Percentiles rank a stretch among this genome's conserved stretches.
These are phyloP conservation scores for Onthophagus sagittarius DNA, from an alignment of 2,888 invertebrate genomes.

Conservation along the genomic window DNA sequence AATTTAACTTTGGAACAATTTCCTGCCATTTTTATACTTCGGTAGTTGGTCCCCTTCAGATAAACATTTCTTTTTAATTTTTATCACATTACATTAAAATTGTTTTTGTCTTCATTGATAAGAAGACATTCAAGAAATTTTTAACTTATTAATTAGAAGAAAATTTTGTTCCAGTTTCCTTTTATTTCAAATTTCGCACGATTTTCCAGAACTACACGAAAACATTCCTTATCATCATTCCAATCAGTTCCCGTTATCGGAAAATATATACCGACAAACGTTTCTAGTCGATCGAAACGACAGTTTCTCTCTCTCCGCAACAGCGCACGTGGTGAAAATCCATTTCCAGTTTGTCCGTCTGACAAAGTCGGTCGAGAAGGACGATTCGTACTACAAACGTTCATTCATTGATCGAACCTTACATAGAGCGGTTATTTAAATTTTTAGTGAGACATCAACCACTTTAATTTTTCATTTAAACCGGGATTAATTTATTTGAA, in stretches of 20 bases:
- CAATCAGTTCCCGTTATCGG: neutral
- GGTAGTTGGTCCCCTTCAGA: no score
- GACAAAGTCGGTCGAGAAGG: neutral
- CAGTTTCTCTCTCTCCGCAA: no score
- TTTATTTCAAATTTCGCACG: neutral
- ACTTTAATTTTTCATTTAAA: no score
- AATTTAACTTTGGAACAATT: no score
- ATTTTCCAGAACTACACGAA: neutral
- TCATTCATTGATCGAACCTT: neutral
- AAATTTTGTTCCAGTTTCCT: neutral
- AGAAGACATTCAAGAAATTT: no score
- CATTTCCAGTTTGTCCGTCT: neutral
- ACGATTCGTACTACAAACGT: neutral
- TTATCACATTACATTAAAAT: no score
- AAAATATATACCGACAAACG: neutral
- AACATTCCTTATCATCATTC: neutral
- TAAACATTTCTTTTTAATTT: no score
- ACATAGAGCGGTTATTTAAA: neutral
- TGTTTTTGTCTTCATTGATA: no score
- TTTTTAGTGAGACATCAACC: neutral
- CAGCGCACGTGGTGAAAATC: neutral
- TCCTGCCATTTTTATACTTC: no score
- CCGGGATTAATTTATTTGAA: no score
- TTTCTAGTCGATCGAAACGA: no score
- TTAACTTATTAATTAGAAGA: no score